Evolutionary conservation across 2,888 invertebrate genomes (phyloP), one percentile per base, ranked within the genome.

Genomic region (Cybosia mesomella): DNA sequence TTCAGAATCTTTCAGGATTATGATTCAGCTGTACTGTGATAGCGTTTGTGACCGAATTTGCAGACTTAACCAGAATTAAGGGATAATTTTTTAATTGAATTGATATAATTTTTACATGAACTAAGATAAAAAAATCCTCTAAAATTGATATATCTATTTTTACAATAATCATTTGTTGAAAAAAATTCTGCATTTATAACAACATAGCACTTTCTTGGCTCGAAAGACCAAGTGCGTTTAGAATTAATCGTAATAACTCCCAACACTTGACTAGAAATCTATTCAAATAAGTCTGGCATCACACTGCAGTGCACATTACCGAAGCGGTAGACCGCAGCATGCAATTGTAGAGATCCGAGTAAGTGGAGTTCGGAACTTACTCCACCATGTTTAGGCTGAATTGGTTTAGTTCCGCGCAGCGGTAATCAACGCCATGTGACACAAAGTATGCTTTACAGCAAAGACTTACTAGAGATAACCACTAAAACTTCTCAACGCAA

Each of bases 321-420:
- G 67, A 53, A 77, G 75, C 71, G 72, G 70, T 76, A 77, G 73
- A 78, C 83, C 80, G 74, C 76, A 70, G 74, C 76, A 83, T 86
- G 85, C 85, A 85, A 87, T 88, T 85, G 87, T n/a, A n/a, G n/a
- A n/a, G n/a, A n/a, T 85, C 79, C 83, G 79, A 84, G 85, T 85
- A 85, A 87, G 83, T 82, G 74, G 68, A 70, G 77, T 76, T 58
- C 63, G 58, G 62, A 81, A 79, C 75, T 82, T 81, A 85, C 85
- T 85, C 86, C 66, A 74, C 75, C 75, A 80, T 84, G 83, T 83
- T 87, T 85, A 85, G 83, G 72, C 73, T 83, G 87, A 91, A 91
- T 91, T 91, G 89, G 90, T 89, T 91, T 90, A 91, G 91, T 91
- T 90, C 80, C 79, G 67, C 84, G 75, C 83, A 68, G 66, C 79